phyloP scores from a whole-genome alignment of 2,113 vertebrate species.

The Riparia riparia region DNA sequence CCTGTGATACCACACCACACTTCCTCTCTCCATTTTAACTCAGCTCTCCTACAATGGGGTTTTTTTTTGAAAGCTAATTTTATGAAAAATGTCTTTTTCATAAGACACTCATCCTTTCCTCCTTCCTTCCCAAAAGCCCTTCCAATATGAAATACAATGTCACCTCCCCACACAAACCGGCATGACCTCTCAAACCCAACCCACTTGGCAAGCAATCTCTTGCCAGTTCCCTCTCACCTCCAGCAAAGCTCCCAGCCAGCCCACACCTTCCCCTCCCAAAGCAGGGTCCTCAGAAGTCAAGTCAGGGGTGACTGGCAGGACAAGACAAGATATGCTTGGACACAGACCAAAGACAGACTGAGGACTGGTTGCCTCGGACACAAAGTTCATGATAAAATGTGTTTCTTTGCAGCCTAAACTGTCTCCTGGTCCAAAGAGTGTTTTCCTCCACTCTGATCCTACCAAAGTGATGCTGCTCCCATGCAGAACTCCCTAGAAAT shows the following conservation, averaged over 20 bases:
- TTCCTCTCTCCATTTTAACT: neutral
- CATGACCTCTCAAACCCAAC: neutral
- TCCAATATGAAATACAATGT: neutral
- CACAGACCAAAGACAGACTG: neutral
- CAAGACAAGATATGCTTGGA: neutral
- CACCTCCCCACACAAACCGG: neutral
- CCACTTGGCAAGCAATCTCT: neutral
- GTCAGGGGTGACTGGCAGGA: neutral
- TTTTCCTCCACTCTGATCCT: neutral
- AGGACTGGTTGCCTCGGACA: neutral
- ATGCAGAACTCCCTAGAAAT: neutral
- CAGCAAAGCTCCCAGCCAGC: neutral
- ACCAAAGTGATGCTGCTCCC: neutral
- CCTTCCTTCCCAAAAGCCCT: neutral
- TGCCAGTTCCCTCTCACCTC: neutral
- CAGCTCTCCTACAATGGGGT: neutral
- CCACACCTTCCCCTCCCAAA: neutral
- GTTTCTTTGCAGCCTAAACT: neutral
- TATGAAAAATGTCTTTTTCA: neutral
- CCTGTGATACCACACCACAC: neutral
- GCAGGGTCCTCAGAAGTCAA: neutral
- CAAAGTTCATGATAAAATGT: neutral
- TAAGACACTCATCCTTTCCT: neutral
- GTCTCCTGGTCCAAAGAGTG: neutral
- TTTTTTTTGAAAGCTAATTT: neutral